A percentile compares a stretch with the other conserved stretches of the same genome.
phyloP scores from a whole-genome alignment of 2,797 vertebrate genomes.

The Amphiprion clarkii region DNA sequence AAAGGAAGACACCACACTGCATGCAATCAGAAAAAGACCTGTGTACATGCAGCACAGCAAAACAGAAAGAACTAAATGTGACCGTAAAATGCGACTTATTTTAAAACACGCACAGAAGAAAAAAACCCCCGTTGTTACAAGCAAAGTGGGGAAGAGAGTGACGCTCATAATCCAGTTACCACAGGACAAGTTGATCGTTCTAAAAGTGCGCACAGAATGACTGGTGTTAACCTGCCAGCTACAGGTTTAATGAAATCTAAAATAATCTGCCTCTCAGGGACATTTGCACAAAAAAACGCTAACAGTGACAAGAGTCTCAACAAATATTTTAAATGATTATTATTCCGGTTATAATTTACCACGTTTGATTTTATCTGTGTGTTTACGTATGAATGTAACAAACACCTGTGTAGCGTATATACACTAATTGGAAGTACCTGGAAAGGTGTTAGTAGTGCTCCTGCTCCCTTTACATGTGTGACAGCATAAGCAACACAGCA shows the following conservation, averaged over 20 bases:
- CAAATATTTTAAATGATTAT: constrained; percentile 17
- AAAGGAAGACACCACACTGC: constrained; percentile 41
- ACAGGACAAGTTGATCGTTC: constrained; percentile 65
- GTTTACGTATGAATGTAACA: constrained; percentile 12
- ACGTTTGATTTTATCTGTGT: background rate
- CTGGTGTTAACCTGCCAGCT: constrained; percentile 45
- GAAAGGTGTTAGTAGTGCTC: constrained; percentile 71
- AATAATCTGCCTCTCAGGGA: constrained; percentile 29
- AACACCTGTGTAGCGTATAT: constrained; percentile 3
- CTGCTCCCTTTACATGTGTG: constrained; percentile 82
- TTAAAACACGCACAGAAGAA: constrained; percentile 31
- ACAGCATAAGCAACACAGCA: constrained; percentile 86
- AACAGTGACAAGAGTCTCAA: background rate
- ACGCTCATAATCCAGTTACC: constrained; percentile 64
- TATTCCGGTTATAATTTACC: no score
- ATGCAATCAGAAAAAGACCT: constrained; percentile 50
- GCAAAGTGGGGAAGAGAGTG: constrained; percentile 43
- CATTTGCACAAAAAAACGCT: constrained; percentile 8
- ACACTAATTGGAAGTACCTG: constrained; percentile 69
- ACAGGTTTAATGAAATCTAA: constrained; percentile 10
- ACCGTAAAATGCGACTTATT: constrained; percentile 41
- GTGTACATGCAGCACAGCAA: constrained; percentile 29
- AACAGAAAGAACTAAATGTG: constrained; percentile 42
- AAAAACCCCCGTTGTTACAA: constrained; percentile 5
- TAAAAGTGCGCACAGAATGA: constrained; percentile 44